Base-by-base conservation (phyloP, 2,113 vertebrate species). In the Dryoscopus gambensis region DNA sequence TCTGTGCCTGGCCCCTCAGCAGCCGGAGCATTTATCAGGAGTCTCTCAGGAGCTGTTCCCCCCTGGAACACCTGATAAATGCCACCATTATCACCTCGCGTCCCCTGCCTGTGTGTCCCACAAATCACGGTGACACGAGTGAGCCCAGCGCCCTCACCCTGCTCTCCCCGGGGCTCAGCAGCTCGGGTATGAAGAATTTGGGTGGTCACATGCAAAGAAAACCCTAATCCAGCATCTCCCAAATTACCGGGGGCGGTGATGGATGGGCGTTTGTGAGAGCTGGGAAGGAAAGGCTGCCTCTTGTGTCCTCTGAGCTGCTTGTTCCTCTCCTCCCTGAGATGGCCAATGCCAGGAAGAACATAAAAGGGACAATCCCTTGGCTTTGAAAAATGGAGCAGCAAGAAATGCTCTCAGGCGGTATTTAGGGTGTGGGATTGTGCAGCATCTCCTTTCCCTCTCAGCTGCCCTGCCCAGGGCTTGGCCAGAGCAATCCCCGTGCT, bases 71-170 rank as follows among this genome's bases (percentile, higher is more conserved):
- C 1, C 68, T 93, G 87, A 95, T 40, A 68, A 90, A 93, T 71
- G 65, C 21, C 56, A 24, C 33, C 15, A 9, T 17, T 7, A 19
- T n/a, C 2, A 0, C 35, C 81, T 13, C 6, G 2, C 2, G 33
- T 35, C 53, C 40, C 53, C 21, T 31, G 40, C 79, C 44, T 1
- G n/a, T 59, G 57, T 50, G 47, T 77, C 67, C 35, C 84, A 87
- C 84, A 35, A 27, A 93, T 93, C 80, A 71, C 22, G 0, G 0
- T 5, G 62, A 37, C 2, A 0, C 2, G 3, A 56, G 64, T 0
- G 0, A 87, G 63, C 63, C 46, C 63, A 11, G 57, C 50, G 27
- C 53, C 57, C 2, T 8, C 3, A 4, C 63, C n/a, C 40, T 10
- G 17, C 6, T 73, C 83, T 21, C 63, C 57, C 22, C 1, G 0